Base-by-base conservation (phyloP, 2,888 invertebrate species). In the Priocnemis perturbator region DNA sequence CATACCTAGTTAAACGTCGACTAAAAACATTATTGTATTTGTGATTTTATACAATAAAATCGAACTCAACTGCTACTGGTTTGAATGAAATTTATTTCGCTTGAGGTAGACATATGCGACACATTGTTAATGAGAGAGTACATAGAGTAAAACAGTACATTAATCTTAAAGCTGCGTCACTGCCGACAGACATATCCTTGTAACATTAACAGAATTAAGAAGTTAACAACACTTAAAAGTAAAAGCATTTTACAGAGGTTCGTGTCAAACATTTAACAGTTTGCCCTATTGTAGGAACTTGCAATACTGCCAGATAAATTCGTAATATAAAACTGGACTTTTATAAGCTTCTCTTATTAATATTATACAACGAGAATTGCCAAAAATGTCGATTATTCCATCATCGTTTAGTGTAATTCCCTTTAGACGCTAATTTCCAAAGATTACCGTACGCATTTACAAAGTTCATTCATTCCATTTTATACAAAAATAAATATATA, bases 41-140 rank as follows among this genome's bases (percentile, higher is more conserved):
- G 11, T 23, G 59, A 59, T 50, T 74, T 69, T 73, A 53, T 73
- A 52, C 60, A 74, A 74, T 74, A 74, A 75, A 75, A 50, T 52
- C 20, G 47, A 59, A 44, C 48, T 47, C 21, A 50, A 37, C 37
- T 37, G 37, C 37, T 58, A 20, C 14, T 61, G 21, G 19, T 50
- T 47, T 50, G 19, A 19, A 50, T 19, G 19, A 50, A 50, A 55
- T 55, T 55, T 21, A 55, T 55, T 55, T 55, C 37, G 37, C 55
- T 55, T 55, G 26, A 55, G 23, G 23, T 23, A 55, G 23, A 21
- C 23, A 55, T 55, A 55, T 23, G 23, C 26, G 15, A 55, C 50
- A 50, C n/a, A 19, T 50, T 50, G 50, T 50, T 50, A 50, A 50
- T n/a, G 19, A 50, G 19, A 11, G 37, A 9, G 37, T 37, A 37